Base-by-base conservation (phyloP, 1,140 invertebrate species). In the Hycleus cichorii region DNA sequence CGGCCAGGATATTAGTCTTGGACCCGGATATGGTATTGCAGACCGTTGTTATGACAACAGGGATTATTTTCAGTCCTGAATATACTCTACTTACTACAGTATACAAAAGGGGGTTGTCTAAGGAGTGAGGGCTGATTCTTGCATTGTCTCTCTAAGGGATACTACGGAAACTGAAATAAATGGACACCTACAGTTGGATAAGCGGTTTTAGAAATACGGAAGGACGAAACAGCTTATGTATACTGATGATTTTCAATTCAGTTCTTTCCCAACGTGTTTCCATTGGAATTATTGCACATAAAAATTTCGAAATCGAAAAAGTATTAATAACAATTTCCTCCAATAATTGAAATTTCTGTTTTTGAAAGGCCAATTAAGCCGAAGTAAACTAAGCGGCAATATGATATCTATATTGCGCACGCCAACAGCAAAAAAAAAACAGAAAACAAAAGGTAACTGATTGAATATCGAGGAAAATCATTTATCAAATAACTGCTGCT, bases 41-140 rank as follows among this genome's bases (percentile, higher is more conserved):
- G 59, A 55, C 48, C 52, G 59, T 61, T 55, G 59, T 61, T 61
- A 61, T 61, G 59, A 61, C 59, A 58, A 61, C 59, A 61, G 49
- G 55, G 59, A 61, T 61, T 61, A 61, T 61, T 61, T 61, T 58
- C 51, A 53, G 49, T 52, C 45, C 45, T 52, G 48, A 51, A 52
- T 58, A 51, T 58, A 46, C 47, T 52, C 18, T 18, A 18, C 18
- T 18, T 18, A 18, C 18, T 18, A 18, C 18, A 18, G 18, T 18
- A 7, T 32, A 12, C 8, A 47, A 26, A 48, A 51, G 43, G 42
- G 48, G 26, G 12, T 7, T 18, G 18, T 18, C 18, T 18, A 18
- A 18, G 18, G 18, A 18, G 18, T 18, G 18, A 18, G 18, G 18
- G 18, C 18, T 18, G 18, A 18, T 18, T 32, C 32, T 32, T 32